Conservation (phyloP, 2,113 vertebrate species). For the Zosterops japonicus region DNA sequence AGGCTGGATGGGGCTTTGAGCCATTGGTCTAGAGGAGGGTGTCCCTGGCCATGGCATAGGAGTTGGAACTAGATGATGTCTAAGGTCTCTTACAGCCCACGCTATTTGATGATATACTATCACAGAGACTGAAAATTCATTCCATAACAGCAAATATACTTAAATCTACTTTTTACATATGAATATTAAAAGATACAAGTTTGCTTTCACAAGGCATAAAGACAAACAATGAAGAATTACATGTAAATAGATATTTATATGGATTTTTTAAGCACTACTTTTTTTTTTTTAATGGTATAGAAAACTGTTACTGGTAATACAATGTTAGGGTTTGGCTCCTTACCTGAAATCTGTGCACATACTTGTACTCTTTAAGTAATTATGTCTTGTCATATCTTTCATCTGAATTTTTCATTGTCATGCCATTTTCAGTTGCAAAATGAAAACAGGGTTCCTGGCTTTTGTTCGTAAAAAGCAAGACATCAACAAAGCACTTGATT, state of each 20-base stretch:
- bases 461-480: neutral
- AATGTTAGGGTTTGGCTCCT: neutral
- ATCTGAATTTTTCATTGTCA: neutral
- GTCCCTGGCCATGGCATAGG: too few relatives aligned
- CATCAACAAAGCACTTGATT: neutral
- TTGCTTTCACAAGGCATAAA: neutral
- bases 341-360: neutral
- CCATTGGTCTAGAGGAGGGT: neutral
- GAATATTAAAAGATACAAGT: neutral
- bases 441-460: neutral
- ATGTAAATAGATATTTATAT: neutral
- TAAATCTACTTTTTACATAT: neutral
- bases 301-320: neutral
- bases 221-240: neutral
- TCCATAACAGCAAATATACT: neutral
- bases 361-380: neutral
- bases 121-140: neutral
- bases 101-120: too few relatives aligned
- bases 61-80: rapidly evolving
- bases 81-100: neutral
- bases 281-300: neutral
- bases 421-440: neutral
- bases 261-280: neutral
- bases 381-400: neutral
- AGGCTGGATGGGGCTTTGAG: neutral